Base-by-base conservation (phyloP, 2,888 invertebrate genomes). In the Argyresthia goedartella region DNA sequence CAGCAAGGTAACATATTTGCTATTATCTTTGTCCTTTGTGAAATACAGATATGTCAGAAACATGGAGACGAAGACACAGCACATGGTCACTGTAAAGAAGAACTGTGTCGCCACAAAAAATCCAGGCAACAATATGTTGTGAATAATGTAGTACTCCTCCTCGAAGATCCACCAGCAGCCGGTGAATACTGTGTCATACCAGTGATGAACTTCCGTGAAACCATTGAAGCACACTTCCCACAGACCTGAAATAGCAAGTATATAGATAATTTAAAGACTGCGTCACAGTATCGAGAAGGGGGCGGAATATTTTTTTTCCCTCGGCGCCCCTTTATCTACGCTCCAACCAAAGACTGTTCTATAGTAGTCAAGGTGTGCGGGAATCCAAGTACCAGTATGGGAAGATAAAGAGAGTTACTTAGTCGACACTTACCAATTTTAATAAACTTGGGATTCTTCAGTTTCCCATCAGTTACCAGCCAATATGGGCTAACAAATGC, bases 121-220 rank as follows among this genome's bases (percentile, higher is more conserved):
- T 11, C 94, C 92, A 51, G 97, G 97, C 61, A 96, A 80, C 4
- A 98, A 82, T 64, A 96, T 93, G 63, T 96, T 94, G 65, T 95
- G 93, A 59, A 98, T 95, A 54, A 97, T 97, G 69, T 97, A 96
- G 73, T 96, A 97, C 80, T 98, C 98, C 74, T 97, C 97, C 78
- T 98, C 96, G 68, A 97, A 97, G 55, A 98, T 94, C 97, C 98
- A 98, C 95, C 96, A 96, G 69, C 98, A 98, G 0, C 95, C 96
- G 13, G 88, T 89, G 65, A 96, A 96, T 51, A 88, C 87, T 6
- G 91, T 92, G 66, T 97, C 96, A 78, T 97, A 98, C 74, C 91
- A 90, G 59, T 93, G 92, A 60, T 93, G 92, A 4, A 94, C 91
- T 71, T 98, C 97, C 76, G 93, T 91, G 71, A 96, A 97, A 46